Evolutionary conservation across 2,888 invertebrate genomes (phyloP).

Genomic region (Dolomedes plantarius): DNA sequence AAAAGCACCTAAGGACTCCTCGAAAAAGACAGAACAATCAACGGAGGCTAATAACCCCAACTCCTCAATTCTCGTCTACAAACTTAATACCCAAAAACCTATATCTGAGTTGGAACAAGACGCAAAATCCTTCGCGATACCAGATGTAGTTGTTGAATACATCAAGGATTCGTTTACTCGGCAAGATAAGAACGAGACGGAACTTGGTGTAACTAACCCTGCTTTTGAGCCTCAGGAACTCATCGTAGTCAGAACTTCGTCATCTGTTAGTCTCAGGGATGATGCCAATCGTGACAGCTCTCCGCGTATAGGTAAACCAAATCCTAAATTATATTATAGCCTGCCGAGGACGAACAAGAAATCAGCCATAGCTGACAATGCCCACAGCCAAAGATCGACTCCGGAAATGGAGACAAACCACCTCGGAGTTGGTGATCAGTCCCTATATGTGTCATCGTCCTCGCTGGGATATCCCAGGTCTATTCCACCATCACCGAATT

Average conservation of each 20-base stretch:
- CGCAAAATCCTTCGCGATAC: conserved; percentile 46
- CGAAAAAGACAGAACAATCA: neutral
- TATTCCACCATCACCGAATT: conserved; percentile 59
- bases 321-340: conserved; percentile 23
- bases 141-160: conserved; percentile 66
- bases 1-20: neutral
- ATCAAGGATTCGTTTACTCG: conserved; percentile 48
- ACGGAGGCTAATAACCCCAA: neutral
- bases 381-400: neutral
- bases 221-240: conserved; percentile 59
- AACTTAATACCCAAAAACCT: conserved; percentile 52
- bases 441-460: conserved; percentile 25
- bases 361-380: neutral
- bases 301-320: neutral
- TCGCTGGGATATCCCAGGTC: conserved; percentile 40
- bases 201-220: conserved; percentile 33
- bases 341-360: conserved; percentile 16
- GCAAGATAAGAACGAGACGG: conserved; percentile 18
- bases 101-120: conserved; percentile 41
- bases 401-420: neutral
- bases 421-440: conserved; percentile 31
- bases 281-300: conserved; percentile 25
- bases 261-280: conserved; percentile 50
- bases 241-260: conserved; percentile 57
- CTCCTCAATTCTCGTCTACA: conserved; percentile 46